Evolutionary conservation across 2,113 vertebrate genomes (phyloP), one percentile per base, ranked within the genome.

Genomic region (Pycnonotus jocosus): DNA sequence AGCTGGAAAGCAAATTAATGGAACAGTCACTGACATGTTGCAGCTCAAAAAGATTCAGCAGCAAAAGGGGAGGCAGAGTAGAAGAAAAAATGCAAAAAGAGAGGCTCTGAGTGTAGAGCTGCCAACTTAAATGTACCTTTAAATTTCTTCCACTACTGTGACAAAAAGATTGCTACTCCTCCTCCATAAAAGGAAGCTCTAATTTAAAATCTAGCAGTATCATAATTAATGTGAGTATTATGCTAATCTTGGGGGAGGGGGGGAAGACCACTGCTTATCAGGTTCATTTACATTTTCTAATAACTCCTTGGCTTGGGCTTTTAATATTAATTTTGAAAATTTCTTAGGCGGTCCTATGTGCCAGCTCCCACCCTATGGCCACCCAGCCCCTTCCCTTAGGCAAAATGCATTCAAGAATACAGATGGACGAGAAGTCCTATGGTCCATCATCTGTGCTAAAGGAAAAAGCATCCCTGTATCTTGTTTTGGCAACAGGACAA

Each of bases 251-350:
- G 15, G 3, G 24, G 15, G 17, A 1, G 4, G 10, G 53, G 16
- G 62, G 16, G 62, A 37, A 19, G 15, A 50, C 24, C 19, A 77
- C 19, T 51, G 13, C 72, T 78, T 84, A 83, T 54, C 76, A 83
- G 38, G 10, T 81, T 95, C 15, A 77, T 94, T 89, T 93, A 87
- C 57, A 85, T 76, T 89, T 93, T 89, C 87, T 82, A 93, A 76
- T 87, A 87, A 93, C n/a, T 94, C 35, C 21, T 87, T 86, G 31
- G 47, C 53, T 96, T 82, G 42, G 18, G 30, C 30, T 95, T 89
- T 92, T 85, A 40, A 53, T 53, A 83, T 9, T 81, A 42, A 48
- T 86, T 89, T 84, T 45, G 1, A 78, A 74, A 86, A 93, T 71
- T 84, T 79, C 73, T 74, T 70, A 37, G 42, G 48, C 76, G 20